phyloP scores from a whole-genome alignment of 2,797 vertebrate genomes.

The Sarcophilus harrisii region DNA sequence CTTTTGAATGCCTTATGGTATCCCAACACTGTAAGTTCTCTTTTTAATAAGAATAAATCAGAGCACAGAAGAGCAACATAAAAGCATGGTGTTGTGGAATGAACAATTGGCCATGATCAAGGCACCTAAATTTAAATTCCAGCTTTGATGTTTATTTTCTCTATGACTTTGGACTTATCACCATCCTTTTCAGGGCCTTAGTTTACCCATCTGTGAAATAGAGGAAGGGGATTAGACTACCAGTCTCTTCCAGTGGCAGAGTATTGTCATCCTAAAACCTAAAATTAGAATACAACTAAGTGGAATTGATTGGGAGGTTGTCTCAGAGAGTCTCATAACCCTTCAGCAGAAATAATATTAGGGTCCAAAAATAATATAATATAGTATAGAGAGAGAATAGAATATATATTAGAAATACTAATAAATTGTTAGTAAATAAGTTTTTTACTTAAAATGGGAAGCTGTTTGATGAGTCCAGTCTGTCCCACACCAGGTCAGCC shows the following conservation, averaged over 20 bases:
- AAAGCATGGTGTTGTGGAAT: not conserved
- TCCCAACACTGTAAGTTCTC: not conserved
- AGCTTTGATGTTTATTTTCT: not conserved
- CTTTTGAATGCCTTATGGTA: not conserved
- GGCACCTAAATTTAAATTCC: not conserved
- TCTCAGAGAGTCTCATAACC: not conserved
- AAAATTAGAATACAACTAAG: not conserved
- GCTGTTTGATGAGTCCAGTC: not conserved
- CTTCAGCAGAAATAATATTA: not conserved
- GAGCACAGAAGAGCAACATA: not conserved
- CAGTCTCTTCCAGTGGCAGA: not conserved
- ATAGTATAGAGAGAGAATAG: no score
- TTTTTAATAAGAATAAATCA: conserved; percentile 13
- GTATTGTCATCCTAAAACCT: not conserved
- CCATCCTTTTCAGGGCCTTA: not conserved
- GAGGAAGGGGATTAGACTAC: not conserved
- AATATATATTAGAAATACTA: no score
- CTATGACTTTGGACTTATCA: not conserved
- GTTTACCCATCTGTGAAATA: not conserved
- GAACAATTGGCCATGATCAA: not conserved
- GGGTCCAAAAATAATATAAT: no score
- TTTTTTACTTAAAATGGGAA: not conserved
- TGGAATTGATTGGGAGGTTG: not conserved
- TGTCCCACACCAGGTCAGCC: not conserved
- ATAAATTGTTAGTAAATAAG: no score